Conservation (phyloP, 2,113 vertebrate genomes). For the Copsychus sechellarum region DNA sequence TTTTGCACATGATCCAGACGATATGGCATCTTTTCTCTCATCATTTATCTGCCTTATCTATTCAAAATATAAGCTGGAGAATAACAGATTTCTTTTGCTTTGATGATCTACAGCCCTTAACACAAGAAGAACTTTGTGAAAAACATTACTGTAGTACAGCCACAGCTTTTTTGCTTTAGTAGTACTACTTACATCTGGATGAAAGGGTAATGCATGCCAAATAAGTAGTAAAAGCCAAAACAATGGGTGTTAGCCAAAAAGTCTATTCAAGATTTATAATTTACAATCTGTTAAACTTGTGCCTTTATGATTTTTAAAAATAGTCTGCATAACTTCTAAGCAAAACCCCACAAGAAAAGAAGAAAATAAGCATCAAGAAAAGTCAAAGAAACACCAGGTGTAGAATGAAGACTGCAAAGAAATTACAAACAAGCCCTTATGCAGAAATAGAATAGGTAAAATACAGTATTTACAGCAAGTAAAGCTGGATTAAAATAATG, state of each 20-base stretch:
- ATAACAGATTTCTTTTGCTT: neutral
- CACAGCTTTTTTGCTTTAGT: neutral
- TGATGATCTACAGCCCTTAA: neutral
- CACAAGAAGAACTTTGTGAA: neutral
- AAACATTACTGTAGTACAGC: neutral
- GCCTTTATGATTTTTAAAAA: neutral
- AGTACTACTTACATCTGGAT: neutral
- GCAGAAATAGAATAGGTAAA: neutral
- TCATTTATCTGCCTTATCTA: neutral
- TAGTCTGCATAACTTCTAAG: neutral
- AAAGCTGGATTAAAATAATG: neutral
- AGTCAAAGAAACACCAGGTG: neutral
- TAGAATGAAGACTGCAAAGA: neutral
- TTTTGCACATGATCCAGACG: neutral
- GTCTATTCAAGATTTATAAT: neutral
- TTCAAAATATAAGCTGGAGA: neutral
- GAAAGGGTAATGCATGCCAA: neutral
- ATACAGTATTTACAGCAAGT: neutral
- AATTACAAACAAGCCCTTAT: neutral
- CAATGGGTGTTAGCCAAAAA: neutral
- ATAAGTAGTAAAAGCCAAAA: constrained; percentile 31
- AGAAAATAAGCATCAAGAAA: neutral
- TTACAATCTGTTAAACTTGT: neutral
- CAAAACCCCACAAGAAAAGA: neutral
- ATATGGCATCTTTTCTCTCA: neutral